A percentile compares a stretch with the other conserved stretches of the same genome.
These are phyloP conservation scores for Hormaphis cornu DNA, from an alignment of 1,140 invertebrate species.

Conservation along the genomic window DNA sequence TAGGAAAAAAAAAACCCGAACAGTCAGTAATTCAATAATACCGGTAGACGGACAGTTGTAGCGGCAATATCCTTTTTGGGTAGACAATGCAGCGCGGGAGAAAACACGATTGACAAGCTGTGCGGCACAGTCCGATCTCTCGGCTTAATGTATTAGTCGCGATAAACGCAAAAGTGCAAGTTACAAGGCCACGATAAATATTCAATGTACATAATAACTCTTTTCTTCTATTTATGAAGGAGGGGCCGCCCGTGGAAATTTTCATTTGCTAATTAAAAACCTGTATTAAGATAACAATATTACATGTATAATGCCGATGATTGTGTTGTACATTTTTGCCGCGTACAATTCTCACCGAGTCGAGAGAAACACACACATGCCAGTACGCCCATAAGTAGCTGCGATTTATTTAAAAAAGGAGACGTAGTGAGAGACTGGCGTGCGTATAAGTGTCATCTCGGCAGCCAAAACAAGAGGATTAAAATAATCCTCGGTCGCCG, in stretches of 20 bases:
- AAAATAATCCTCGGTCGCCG: constrained; percentile 8
- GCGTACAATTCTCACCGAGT: too few relatives aligned
- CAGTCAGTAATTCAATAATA: too few relatives aligned
- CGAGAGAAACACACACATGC: too few relatives aligned
- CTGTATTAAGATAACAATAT: too few relatives aligned
- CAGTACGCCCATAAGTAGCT: too few relatives aligned
- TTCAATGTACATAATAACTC: neutral
- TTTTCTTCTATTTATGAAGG: neutral
- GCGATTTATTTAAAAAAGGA: neutral
- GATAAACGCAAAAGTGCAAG: neutral
- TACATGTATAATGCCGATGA: too few relatives aligned
- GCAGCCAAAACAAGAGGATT: constrained; percentile 1
- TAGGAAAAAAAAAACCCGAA: neutral
- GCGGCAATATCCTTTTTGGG: constrained; percentile 10
- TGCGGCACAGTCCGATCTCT: too few relatives aligned
- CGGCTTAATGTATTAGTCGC: too few relatives aligned
- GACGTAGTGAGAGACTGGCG: too few relatives aligned
- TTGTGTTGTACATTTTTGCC: too few relatives aligned
- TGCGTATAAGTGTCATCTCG: neutral
- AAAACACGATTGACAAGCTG: too few relatives aligned
- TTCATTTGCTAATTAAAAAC: constrained; percentile 24
- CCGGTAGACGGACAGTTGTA: neutral
- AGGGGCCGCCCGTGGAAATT: constrained; percentile 10
- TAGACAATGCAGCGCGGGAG: neutral
- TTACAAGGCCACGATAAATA: neutral